Evolutionary conservation across 1,140 invertebrate species (phyloP).

Genomic region (Ladona fulva): DNA sequence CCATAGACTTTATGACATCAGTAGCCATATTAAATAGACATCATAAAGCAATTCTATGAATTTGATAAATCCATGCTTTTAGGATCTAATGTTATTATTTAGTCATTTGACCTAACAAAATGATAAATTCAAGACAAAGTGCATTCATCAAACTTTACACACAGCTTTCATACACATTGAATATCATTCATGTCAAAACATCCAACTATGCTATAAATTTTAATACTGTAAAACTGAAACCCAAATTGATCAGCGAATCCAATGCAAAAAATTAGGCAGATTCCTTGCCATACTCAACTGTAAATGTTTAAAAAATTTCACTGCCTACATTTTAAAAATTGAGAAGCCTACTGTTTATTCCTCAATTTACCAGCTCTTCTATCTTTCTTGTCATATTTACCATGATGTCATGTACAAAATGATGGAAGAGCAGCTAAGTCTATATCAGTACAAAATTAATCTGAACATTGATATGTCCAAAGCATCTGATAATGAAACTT

Average conservation of each 20-base stretch:
- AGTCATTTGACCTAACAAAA: background rate
- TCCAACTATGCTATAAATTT: background rate
- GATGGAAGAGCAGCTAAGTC: background rate
- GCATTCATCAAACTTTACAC: background rate
- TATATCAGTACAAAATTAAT: background rate
- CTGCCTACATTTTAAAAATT: background rate
- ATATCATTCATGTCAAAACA: background rate
- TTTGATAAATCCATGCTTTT: background rate
- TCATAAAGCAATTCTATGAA: background rate
- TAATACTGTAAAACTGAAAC: background rate
- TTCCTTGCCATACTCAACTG: background rate
- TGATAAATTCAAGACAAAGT: background rate
- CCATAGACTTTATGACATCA: background rate
- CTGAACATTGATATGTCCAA: conserved; percentile 3
- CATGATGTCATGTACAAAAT: conserved; percentile 8
- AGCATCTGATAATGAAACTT: conserved; percentile 6
- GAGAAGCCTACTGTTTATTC: background rate
- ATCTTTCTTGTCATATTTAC: background rate
- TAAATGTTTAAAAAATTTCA: background rate
- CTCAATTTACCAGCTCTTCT: background rate
- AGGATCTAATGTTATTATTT: background rate
- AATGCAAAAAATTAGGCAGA: conserved; percentile 9
- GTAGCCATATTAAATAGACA: background rate
- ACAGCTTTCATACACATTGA: background rate
- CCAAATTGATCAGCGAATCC: background rate